phyloP scores from a whole-genome alignment of 2,888 invertebrate genomes.

The Xanthorhoe spadicearia region DNA sequence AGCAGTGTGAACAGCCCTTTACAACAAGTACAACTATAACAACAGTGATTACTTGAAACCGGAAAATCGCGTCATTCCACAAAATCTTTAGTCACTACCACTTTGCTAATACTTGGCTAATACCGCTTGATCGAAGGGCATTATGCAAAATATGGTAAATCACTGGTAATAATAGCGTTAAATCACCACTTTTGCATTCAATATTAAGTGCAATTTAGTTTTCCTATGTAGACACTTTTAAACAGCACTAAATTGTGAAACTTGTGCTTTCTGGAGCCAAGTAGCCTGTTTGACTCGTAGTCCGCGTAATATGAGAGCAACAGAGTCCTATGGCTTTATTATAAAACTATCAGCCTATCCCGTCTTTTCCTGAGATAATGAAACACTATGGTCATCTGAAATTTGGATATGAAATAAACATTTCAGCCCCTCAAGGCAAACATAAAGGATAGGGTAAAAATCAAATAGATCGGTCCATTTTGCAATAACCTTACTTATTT shows the following conservation, averaged over 20 bases:
- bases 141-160: conserved; percentile 43
- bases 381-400: too few species aligned
- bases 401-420: too few species aligned
- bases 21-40: conserved; percentile 17
- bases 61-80: conserved; percentile 23
- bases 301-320: neutral
- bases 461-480: too few species aligned
- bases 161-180: conserved; percentile 27
- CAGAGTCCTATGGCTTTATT: neutral
- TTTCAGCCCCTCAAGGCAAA: too few species aligned
- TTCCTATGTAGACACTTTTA: neutral
- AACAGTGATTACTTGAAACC: conserved; percentile 26
- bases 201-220: conserved; percentile 14
- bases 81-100: conserved; percentile 18
- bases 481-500: too few species aligned
- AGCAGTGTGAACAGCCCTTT: conserved; percentile 11
- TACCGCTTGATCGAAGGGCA: conserved; percentile 34
- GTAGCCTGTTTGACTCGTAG: neutral
- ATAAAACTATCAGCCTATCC: too few species aligned
- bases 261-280: conserved; percentile 2
- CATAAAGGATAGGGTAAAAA: too few species aligned
- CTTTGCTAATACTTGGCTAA: conserved; percentile 32
- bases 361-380: too few species aligned
- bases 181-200: conserved; percentile 9
- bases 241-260: conserved; percentile 9